Conservation (phyloP, 2,888 invertebrate genomes). For the Macrophya annulata region DNA sequence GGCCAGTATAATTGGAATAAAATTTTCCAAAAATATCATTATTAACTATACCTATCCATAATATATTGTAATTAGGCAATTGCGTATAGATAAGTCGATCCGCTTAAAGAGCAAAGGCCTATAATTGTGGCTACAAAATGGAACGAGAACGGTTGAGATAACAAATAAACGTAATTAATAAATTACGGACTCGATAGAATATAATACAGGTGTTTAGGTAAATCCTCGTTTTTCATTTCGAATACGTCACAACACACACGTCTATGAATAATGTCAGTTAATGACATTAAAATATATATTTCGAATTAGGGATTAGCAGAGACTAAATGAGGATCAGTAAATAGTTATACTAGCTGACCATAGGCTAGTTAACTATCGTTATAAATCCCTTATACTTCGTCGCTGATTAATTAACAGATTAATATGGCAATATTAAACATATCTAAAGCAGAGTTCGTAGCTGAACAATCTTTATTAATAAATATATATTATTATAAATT, state of each 20-base stretch:
- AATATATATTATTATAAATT: background rate
- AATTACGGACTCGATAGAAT: background rate
- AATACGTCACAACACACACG: background rate
- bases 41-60: background rate
- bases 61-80: background rate
- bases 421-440: constrained; percentile 54
- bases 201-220: background rate
- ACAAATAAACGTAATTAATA: background rate
- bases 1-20: background rate
- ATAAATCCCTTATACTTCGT: constrained; percentile 15
- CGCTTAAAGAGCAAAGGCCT: background rate
- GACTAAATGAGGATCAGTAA: constrained; percentile 17
- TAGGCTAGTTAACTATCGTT: background rate
- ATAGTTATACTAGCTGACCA: background rate
- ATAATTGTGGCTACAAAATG: background rate
- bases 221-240: background rate
- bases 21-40: constrained; percentile 15
- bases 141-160: background rate
- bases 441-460: constrained; percentile 41
- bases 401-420: constrained; percentile 25
- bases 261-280: background rate
- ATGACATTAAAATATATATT: background rate
- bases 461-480: constrained; percentile 19
- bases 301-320: constrained; percentile 21
- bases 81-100: background rate